A percentile compares a stretch with the other conserved stretches of the same genome.
Evolutionary conservation across 2,888 invertebrate species (phyloP).

Genomic region (Melanchra persicariae): DNA sequence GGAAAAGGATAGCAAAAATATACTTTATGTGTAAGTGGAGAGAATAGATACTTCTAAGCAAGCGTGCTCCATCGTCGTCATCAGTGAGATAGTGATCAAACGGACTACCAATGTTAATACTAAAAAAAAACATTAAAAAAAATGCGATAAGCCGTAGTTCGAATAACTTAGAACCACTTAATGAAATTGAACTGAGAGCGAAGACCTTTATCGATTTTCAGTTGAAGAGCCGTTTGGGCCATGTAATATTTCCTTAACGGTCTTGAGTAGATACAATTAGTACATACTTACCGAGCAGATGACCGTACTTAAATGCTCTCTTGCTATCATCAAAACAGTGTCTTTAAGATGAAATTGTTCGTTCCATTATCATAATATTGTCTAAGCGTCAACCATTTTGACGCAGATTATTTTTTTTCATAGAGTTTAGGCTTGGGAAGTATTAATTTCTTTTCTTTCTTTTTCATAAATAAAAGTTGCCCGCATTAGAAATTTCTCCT

Average conservation of each 20-base stretch:
- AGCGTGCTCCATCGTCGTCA: no score
- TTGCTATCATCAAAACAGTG: conserved; percentile 10
- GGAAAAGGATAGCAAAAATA: no score
- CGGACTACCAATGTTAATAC: not conserved
- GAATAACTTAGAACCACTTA: conserved; percentile 38
- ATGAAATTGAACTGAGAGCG: conserved; percentile 43
- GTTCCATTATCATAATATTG: conserved; percentile 5
- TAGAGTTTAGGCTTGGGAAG: no score
- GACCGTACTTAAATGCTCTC: conserved; percentile 16
- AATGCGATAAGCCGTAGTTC: conserved; percentile 7
- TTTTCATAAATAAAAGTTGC: no score
- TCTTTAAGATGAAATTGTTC: conserved; percentile 11
- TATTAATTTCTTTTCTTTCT: no score
- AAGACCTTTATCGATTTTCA: conserved; percentile 31
- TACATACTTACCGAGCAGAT: conserved; percentile 17
- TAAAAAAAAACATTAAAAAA: conserved; percentile 2
- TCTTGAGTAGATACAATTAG: conserved; percentile 40
- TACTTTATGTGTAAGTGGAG: no score
- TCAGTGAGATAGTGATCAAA: no score
- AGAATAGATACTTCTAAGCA: no score
- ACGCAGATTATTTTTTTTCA: not conserved
- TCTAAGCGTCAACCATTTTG: not conserved
- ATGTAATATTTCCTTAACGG: conserved; percentile 11
- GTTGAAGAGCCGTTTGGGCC: not conserved
- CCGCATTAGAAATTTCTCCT: no score